Percentiles rank a stretch among this genome's conserved stretches.
Conservation (phyloP, 1,140 invertebrate species). For the Apis mellifera region Amel_HAv3.1 CM009946.2:2026001-2026500, state of each 20-base stretch:
- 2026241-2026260: neutral
- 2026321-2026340: neutral
- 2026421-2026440: too few relatives aligned
- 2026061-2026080: too few relatives aligned
- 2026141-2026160: conserved; percentile 34
- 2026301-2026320: neutral
- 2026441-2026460: too few relatives aligned
- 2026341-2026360: neutral
- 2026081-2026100: conserved; percentile 18
- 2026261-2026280: neutral
- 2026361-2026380: neutral
- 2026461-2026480: too few relatives aligned
- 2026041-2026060: fast-evolving
- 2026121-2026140: conserved; percentile 13
- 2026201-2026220: conserved; percentile 36
- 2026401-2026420: too few relatives aligned
- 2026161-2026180: conserved; percentile 58
- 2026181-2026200: conserved; percentile 47
- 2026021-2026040: too few relatives aligned
- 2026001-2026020: neutral
- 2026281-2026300: neutral
- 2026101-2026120: neutral
- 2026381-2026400: too few relatives aligned
- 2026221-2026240: neutral
- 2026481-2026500: too few relatives aligned